Conservation (phyloP, 1,140 invertebrate species). For the Zaprionus davidi region DNA sequence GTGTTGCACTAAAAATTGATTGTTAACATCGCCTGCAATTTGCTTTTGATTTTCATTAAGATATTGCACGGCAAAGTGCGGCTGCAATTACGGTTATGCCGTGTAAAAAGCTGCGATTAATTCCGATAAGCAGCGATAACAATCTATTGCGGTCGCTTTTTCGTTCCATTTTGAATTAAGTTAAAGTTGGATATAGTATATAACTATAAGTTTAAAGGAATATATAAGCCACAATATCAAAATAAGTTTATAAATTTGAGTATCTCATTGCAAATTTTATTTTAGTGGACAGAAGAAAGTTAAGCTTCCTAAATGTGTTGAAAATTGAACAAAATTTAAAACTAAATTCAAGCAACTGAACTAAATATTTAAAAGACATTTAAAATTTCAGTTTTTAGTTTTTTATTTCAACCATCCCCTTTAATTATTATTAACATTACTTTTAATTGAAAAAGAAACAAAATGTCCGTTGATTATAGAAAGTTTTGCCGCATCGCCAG, state of each 20-base stretch:
- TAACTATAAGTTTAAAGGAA: no score
- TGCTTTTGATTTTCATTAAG: constrained; percentile 66
- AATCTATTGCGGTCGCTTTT: neutral
- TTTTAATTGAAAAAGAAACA: neutral
- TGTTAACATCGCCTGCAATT: constrained; percentile 74
- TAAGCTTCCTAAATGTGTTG: no score
- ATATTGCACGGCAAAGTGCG: constrained; percentile 44
- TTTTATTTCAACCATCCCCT: no score
- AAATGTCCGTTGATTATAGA: neutral
- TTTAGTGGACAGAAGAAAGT: no score
- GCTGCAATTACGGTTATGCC: constrained; percentile 28
- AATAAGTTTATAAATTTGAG: no score
- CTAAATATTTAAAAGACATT: no score
- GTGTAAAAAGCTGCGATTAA: constrained; percentile 8
- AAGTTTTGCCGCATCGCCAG: neutral
- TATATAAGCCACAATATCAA: no score
- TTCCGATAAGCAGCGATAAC: neutral
- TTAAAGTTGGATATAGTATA: no score
- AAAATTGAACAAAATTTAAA: no score
- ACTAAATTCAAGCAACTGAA: no score
- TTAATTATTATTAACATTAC: neutral
- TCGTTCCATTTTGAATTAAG: neutral
- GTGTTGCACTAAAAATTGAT: constrained; percentile 62
- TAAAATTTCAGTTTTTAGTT: no score
- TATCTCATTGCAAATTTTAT: no score